Percentiles rank a stretch among this genome's conserved stretches.
Evolutionary conservation across 1,140 invertebrate genomes (phyloP).

Genomic region (Cherax quadricarinatus): DNA sequence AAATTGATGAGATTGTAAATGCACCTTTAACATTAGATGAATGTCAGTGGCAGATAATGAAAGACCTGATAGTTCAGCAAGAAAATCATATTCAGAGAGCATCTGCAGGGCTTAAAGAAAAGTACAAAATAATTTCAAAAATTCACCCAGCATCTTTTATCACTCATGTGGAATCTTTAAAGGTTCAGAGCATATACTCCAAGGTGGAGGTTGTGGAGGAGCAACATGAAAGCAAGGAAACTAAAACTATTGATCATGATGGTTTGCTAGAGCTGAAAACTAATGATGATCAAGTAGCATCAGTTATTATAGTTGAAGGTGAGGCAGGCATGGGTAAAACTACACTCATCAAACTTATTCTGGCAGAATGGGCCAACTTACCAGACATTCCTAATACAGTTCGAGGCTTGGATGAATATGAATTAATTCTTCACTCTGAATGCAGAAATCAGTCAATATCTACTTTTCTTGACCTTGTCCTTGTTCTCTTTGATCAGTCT

Average conservation of each 20-base stretch:
- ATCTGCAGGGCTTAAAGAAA: not conserved
- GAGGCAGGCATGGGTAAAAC: not conserved
- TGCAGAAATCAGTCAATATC: not conserved
- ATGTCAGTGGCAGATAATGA: not conserved
- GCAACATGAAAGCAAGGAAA: not conserved
- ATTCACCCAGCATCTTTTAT: not conserved
- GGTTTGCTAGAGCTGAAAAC: not conserved
- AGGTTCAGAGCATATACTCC: not conserved
- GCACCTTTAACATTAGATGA: not conserved
- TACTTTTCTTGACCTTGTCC: not conserved
- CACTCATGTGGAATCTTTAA: not conserved
- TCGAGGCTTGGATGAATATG: not conserved
- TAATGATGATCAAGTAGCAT: not conserved
- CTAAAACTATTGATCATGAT: not conserved
- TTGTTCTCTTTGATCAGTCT: not conserved
- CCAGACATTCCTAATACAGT: not conserved
- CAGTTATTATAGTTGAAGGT: not conserved
- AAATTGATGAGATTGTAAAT: not conserved
- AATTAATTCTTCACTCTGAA: not conserved
- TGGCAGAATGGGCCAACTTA: not conserved
- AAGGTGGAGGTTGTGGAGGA: not conserved
- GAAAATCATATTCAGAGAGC: not conserved
- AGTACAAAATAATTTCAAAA: not conserved
- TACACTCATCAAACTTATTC: not conserved
- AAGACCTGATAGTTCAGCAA: not conserved